Percentiles rank a stretch among this genome's conserved stretches.
Evolutionary conservation across 2,797 vertebrate genomes (phyloP).

Genomic region (Dryobates pubescens): DNA sequence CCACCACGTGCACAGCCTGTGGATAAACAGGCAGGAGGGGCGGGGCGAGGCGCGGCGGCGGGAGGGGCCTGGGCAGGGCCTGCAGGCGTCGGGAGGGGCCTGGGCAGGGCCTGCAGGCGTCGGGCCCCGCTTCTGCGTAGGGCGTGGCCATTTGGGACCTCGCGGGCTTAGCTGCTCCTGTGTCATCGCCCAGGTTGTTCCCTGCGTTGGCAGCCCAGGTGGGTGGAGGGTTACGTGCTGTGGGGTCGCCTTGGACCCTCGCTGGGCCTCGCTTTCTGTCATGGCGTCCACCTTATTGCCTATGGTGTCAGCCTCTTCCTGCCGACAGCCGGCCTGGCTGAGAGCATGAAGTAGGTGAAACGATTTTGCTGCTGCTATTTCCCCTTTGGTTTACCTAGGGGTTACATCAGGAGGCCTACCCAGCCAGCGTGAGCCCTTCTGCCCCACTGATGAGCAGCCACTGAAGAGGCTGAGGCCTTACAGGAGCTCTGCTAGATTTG

Average conservation of each 20-base stretch:
- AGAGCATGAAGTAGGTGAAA: fast-evolving
- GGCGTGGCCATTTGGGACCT: not conserved
- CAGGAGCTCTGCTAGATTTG: fast-evolving
- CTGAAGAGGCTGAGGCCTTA: fast-evolving
- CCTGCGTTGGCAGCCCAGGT: fast-evolving
- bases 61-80: no score
- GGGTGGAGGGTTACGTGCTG: not conserved
- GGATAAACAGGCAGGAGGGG: conserved; percentile 59
- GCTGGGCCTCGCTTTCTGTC: not conserved
- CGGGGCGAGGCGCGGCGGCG: not conserved
- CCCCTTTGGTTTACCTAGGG: fast-evolving
- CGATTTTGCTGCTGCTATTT: fast-evolving
- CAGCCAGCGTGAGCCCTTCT: fast-evolving
- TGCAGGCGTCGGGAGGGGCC: no score
- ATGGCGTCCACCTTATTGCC: fast-evolving
- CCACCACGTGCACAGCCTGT: conserved; percentile 76
- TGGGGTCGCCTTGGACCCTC: fast-evolving
- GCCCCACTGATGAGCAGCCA: fast-evolving
- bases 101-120: no score
- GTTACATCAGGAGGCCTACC: fast-evolving
- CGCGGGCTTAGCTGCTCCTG: no score
- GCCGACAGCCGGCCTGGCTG: fast-evolving
- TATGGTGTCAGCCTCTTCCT: fast-evolving
- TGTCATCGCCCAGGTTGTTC: fast-evolving
- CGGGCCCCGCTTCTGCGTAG: fast-evolving